phyloP scores from a whole-genome alignment of 1,140 invertebrate species.

The Drosophila persimilis region DNA sequence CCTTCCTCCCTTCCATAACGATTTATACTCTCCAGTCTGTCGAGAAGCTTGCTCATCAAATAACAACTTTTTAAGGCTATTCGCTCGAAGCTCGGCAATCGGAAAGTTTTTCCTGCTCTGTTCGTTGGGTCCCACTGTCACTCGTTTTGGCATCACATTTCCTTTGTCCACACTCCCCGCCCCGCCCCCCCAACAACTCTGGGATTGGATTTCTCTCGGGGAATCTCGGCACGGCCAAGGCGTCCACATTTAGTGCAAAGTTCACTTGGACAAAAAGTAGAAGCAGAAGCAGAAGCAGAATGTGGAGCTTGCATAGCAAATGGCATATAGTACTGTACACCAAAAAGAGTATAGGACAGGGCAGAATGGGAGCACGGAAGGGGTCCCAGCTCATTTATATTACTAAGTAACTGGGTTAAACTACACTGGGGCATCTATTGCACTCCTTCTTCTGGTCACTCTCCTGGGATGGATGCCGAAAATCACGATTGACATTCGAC shows the following conservation, averaged over 20 bases:
- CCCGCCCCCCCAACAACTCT: no score
- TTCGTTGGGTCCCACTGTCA: neutral
- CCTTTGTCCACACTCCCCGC: slow-evolving; percentile 13
- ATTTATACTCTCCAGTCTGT: slow-evolving; percentile 8
- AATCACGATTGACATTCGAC: slow-evolving; percentile 43
- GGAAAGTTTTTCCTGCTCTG: slow-evolving; percentile 4
- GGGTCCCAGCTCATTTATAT: slow-evolving; percentile 52
- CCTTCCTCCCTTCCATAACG: slow-evolving; percentile 38
- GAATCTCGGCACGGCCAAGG: slow-evolving; percentile 33
- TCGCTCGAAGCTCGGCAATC: neutral
- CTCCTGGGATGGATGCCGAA: slow-evolving; percentile 2
- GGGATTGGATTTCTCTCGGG: slow-evolving; percentile 28
- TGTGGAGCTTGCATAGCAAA: slow-evolving; percentile 44
- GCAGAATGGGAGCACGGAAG: neutral
- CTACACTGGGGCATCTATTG: slow-evolving; percentile 23
- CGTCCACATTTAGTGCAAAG: slow-evolving; percentile 54
- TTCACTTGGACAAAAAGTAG: slow-evolving; percentile 46
- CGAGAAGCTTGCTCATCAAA: no score
- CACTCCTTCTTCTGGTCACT: slow-evolving; percentile 13
- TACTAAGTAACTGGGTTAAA: slow-evolving; percentile 69
- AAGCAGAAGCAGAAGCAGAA: slow-evolving; percentile 45
- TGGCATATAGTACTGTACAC: slow-evolving; percentile 11
- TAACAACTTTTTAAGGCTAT: neutral
- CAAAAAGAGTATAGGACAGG: slow-evolving; percentile 16
- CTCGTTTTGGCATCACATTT: slow-evolving; percentile 26